Percentiles rank a stretch among this genome's conserved stretches.
Evolutionary conservation across 2,113 vertebrate genomes (phyloP).

Genomic region (Tauraco erythrolophus): DNA sequence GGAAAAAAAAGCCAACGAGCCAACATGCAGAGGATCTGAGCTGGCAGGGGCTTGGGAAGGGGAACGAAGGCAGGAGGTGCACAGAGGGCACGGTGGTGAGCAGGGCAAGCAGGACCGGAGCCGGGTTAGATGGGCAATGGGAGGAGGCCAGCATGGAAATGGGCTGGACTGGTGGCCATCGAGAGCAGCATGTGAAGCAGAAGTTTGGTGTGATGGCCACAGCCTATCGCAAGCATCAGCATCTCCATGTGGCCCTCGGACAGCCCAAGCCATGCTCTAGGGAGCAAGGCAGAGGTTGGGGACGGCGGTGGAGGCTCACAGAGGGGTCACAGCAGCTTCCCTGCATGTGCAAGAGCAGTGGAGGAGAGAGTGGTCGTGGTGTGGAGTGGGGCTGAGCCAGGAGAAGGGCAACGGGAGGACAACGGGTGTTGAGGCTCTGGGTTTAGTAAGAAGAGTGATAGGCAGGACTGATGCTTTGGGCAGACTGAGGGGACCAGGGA

Average conservation of each 20-base stretch:
- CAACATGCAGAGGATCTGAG: not conserved
- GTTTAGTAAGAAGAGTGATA: not conserved
- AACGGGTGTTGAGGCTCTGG: not conserved
- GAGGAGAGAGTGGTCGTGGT: rapidly evolving
- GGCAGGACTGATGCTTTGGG: not conserved
- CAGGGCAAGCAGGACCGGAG: not conserved
- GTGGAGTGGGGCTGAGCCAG: not conserved
- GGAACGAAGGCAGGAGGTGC: not conserved
- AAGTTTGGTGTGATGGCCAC: not conserved
- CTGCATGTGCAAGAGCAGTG: rapidly evolving
- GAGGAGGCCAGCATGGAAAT: not conserved
- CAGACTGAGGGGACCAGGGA: not conserved
- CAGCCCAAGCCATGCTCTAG: not conserved
- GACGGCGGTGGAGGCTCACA: not conserved
- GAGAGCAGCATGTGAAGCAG: not conserved
- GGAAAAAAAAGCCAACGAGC: not conserved
- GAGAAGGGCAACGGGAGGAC: not conserved
- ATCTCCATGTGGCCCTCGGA: rapidly evolving
- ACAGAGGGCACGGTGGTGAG: not conserved
- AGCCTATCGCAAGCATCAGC: not conserved
- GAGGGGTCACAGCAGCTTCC: not conserved
- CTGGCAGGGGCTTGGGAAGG: not conserved
- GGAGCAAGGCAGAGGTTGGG: not conserved
- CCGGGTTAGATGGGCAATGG: rapidly evolving
- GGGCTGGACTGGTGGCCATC: not conserved